Conservation (phyloP, 2,797 vertebrate genomes). For the Odontamblyopus rebecca region DNA sequence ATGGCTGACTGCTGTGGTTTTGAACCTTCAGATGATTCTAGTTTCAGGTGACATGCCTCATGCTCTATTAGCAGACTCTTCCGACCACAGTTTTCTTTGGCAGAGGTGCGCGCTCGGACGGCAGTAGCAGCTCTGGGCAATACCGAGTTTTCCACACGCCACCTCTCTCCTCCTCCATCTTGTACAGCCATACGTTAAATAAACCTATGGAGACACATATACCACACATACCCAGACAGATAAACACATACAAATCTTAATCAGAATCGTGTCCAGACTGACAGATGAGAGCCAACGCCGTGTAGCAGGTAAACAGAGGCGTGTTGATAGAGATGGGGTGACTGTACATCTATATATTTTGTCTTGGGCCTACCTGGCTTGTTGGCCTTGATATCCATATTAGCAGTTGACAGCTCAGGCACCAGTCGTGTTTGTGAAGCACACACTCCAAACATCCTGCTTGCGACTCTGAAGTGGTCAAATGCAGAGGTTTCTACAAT, state of each 20-base stretch:
- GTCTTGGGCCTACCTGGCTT: slow-evolving; percentile 59
- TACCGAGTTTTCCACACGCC: slow-evolving; percentile 78
- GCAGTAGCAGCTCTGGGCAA: slow-evolving; percentile 73
- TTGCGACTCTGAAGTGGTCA: slow-evolving; percentile 75
- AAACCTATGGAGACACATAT: slow-evolving; percentile 53
- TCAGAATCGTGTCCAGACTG: slow-evolving; percentile 66
- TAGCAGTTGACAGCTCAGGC: slow-evolving; percentile 65
- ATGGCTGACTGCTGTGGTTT: slow-evolving; percentile 82
- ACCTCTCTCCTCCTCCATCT: slow-evolving; percentile 68
- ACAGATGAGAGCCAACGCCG: slow-evolving; percentile 63
- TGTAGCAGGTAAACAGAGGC: slow-evolving; percentile 64
- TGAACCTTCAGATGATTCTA: slow-evolving; percentile 84
- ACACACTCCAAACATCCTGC: slow-evolving; percentile 75
- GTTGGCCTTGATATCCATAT: slow-evolving; percentile 60
- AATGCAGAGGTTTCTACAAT: slow-evolving; percentile 57
- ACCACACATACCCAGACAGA: slow-evolving; percentile 40
- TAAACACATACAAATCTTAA: slow-evolving; percentile 57
- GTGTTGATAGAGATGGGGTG: slow-evolving; percentile 62
- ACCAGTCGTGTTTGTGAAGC: slow-evolving; percentile 75
- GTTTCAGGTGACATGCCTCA: slow-evolving; percentile 88
- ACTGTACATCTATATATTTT: slow-evolving; percentile 67
- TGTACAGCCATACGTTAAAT: slow-evolving; percentile 56
- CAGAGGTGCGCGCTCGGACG: slow-evolving; percentile 68
- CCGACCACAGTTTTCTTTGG: slow-evolving; percentile 88
- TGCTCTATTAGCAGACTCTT: slow-evolving; percentile 88